Conservation (phyloP, 1,140 invertebrate species). For the Araneus ventricosus region DNA sequence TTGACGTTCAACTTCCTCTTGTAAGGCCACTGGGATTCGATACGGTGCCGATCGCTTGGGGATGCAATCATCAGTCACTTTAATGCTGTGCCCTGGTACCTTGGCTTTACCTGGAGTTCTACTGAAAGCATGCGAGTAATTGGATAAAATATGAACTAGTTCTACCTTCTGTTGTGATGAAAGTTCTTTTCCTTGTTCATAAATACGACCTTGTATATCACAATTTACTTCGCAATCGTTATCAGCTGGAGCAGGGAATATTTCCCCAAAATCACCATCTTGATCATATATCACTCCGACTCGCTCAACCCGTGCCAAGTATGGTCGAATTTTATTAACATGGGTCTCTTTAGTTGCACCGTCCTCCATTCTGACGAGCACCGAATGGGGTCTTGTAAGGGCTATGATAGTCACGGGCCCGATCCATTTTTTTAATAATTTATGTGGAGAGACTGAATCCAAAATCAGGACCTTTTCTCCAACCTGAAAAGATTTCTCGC, state of each 20-base stretch:
- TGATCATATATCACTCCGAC: too few relatives aligned
- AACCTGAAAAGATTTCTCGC: not conserved
- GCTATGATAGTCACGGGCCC: not conserved
- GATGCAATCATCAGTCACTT: too few relatives aligned
- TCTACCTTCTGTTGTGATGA: not conserved
- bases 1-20: not conserved
- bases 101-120: not conserved
- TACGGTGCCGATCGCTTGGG: not conserved
- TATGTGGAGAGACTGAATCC: not conserved
- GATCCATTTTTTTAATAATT: not conserved
- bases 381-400: not conserved
- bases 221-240: not conserved
- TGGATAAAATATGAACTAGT: not conserved
- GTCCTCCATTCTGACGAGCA: not conserved
- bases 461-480: not conserved
- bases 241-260: not conserved
- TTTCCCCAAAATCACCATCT: slow-evolving; percentile 57
- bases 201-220: not conserved
- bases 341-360: not conserved
- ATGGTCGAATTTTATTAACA: slow-evolving; percentile 3
- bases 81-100: not conserved
- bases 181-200: not conserved
- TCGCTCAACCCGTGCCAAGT: too few relatives aligned
- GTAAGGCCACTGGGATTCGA: not conserved
- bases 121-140: not conserved